Base-by-base conservation (phyloP, 2,888 invertebrate species). In the Apeira syringaria region DNA sequence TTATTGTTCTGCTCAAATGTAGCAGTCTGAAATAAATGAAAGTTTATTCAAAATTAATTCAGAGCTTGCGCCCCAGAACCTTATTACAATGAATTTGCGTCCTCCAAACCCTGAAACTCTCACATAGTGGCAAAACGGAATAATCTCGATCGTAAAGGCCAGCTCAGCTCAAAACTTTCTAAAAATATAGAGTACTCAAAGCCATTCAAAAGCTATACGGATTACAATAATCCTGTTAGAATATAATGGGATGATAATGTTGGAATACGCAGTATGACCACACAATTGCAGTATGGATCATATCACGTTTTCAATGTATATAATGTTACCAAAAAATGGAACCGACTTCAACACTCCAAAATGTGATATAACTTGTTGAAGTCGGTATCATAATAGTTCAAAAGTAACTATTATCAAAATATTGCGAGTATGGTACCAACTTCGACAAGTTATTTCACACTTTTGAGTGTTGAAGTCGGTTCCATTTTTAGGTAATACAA, bases 211-310 rank as follows among this genome's bases (percentile, higher is more conserved):
- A 58, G 51, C 61, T 53, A 55, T 59, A 59, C 36, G 61, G 64
- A 65, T 69, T 67, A 68, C 60, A 60, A 56, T 64, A 61, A 68
- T 66, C 68, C 61, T 49, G 55, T 59, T 49, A 47, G 56, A 63
- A 61, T 64, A 67, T 63, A 66, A 66, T 60, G 51, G 58, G 59
- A 53, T 55, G 50, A 54, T 54, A 60, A 46, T 47, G 39, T 46
- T 43, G 22, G 13, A 18, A 35, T 11, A 39, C 7, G 9, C 18
- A 41, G 9, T 17, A 3, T 15, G 17, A 8, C 10, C 2, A 37
- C 5, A 12, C 0, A 3, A 10, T 11, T 10, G 10, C 39, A 36
- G 45, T 40, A 32, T 27, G 9, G 11, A 11, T n/a, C n/a, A n/a
- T n/a, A n/a, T n/a, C n/a, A n/a, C n/a, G n/a, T n/a, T n/a, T n/a